phyloP scores from a whole-genome alignment of 2,113 vertebrate species.

The Nycticryphes semicollaris region DNA sequence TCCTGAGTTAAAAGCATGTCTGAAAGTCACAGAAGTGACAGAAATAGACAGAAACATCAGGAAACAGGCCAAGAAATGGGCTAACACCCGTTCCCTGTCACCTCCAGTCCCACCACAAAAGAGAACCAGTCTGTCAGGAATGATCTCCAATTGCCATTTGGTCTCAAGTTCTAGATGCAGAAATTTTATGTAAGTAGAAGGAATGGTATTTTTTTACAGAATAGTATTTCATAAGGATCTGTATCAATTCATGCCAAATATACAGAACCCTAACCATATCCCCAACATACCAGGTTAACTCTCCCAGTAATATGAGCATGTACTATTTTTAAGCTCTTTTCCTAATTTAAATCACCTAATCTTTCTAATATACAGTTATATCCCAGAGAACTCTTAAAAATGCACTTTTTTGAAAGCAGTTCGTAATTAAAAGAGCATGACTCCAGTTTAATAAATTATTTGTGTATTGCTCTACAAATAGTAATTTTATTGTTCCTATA shows the following conservation, averaged over 20 bases:
- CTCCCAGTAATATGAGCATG: neutral
- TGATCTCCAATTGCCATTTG: neutral
- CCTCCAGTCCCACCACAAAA: neutral
- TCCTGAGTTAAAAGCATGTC: neutral
- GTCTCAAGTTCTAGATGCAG: neutral
- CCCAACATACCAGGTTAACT: neutral
- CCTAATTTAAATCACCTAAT: neutral
- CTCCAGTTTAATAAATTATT: neutral
- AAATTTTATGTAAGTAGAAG: neutral
- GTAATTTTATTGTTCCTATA: neutral
- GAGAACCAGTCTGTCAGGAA: neutral
- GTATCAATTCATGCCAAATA: neutral
- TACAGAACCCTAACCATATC: neutral
- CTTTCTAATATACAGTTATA: neutral
- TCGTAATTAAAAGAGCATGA: neutral
- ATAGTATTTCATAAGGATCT: neutral
- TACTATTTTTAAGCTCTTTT: neutral
- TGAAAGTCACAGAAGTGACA: neutral
- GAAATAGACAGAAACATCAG: neutral
- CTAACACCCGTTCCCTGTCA: neutral
- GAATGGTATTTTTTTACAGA: neutral
- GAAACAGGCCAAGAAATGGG: neutral
- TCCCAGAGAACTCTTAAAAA: neutral
- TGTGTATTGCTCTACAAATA: neutral
- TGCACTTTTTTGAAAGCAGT: neutral